phyloP scores from a whole-genome alignment of 2,888 invertebrate species.

The Mythimna ferrago region DNA sequence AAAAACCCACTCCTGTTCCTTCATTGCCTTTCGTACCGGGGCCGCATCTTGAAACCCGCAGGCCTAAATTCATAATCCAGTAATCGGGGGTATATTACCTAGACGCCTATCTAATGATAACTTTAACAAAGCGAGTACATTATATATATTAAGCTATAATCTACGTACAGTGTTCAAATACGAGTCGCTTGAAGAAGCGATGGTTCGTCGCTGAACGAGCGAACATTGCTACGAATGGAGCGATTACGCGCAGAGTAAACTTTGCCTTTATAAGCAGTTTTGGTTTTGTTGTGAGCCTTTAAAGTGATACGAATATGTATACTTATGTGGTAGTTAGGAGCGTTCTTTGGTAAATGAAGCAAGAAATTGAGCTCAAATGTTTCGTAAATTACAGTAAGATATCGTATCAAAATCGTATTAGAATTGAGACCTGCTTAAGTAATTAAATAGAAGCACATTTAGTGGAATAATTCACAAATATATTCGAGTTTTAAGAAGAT shows the following conservation, averaged over 20 bases:
- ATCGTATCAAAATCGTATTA: neutral
- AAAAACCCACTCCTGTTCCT: too few species aligned
- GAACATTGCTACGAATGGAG: constrained; percentile 54
- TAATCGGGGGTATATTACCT: neutral
- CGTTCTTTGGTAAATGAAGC: neutral
- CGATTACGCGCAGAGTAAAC: constrained; percentile 55
- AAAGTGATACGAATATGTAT: constrained; percentile 1
- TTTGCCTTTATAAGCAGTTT: constrained; percentile 22
- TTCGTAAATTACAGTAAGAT: neutral
- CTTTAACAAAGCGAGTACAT: constrained; percentile 29
- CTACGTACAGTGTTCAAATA: constrained; percentile 55
- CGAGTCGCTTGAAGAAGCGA: constrained; percentile 46
- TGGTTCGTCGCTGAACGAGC: constrained; percentile 54
- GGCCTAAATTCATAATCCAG: too few species aligned
- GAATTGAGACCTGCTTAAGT: neutral
- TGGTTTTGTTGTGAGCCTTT: constrained; percentile 19
- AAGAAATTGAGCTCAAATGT: neutral
- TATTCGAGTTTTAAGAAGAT: neutral
- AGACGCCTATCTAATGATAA: constrained; percentile 27
- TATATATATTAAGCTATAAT: constrained; percentile 63
- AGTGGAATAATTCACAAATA: neutral
- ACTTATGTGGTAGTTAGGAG: neutral
- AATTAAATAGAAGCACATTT: neutral
- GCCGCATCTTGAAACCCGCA: too few species aligned
- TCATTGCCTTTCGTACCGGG: too few species aligned